Percentiles rank a stretch among this genome's conserved stretches.
Evolutionary conservation across 2,113 vertebrate genomes (phyloP).

Genomic region (Coreoperca whiteheadi): DNA sequence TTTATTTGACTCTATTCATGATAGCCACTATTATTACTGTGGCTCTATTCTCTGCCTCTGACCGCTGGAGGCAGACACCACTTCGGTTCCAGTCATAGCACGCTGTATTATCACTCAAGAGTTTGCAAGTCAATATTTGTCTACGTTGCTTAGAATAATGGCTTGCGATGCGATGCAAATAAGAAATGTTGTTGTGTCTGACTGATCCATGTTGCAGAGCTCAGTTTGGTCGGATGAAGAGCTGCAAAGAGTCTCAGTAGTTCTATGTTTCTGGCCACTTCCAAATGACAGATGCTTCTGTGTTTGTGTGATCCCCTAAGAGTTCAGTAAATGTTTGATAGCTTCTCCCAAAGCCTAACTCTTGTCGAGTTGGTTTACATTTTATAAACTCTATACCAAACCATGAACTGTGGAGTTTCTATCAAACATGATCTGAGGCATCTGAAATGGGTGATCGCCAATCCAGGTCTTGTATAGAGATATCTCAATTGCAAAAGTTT

Average conservation of each 20-base stretch:
- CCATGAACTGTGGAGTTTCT: neutral
- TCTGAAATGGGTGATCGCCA: neutral
- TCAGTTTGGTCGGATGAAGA: slow-evolving; percentile 9
- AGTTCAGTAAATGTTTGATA: slow-evolving; percentile 20
- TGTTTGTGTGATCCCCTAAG: slow-evolving; percentile 7
- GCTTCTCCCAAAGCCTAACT: neutral
- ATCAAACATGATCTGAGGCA: neutral
- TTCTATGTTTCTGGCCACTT: neutral
- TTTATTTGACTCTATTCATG: slow-evolving; percentile 1
- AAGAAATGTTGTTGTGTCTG: neutral
- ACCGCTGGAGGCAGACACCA: neutral
- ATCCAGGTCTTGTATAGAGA: neutral
- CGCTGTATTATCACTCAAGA: neutral
- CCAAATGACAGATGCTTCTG: neutral
- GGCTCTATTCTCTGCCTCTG: neutral
- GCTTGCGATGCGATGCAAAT: neutral
- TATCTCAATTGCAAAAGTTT: neutral
- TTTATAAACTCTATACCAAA: neutral
- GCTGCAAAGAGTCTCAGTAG: neutral
- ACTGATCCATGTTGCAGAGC: neutral
- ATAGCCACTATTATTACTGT: neutral
- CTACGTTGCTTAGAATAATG: neutral
- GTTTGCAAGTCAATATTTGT: slow-evolving; percentile 10
- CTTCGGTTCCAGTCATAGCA: neutral
- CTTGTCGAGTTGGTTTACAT: neutral